Percentiles rank a stretch among this genome's conserved stretches.
phyloP scores from a whole-genome alignment of 64 coral and sea anemone genomes.

The Catalaphyllia jardinei region DNA sequence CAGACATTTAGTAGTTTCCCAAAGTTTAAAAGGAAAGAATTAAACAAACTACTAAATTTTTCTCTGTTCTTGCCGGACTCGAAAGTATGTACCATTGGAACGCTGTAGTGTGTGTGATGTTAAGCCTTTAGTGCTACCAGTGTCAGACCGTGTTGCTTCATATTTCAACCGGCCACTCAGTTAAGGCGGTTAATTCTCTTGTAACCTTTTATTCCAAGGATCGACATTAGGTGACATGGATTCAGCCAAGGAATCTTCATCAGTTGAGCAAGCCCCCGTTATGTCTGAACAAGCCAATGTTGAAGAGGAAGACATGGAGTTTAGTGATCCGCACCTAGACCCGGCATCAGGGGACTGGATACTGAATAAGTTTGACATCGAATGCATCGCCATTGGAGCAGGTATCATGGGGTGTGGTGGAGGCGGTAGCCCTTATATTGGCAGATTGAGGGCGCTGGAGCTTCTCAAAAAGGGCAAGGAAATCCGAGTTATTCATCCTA shows the following conservation, averaged over 20 bases:
- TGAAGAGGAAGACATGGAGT: not conserved
- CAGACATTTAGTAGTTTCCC: no score
- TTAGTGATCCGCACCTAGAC: conserved; percentile 72
- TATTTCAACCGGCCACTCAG: no score
- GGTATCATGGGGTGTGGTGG: conserved; percentile 96
- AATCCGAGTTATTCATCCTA: conserved; percentile 84
- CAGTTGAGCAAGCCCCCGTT: not conserved
- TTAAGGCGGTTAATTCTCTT: not conserved
- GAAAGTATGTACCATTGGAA: no score
- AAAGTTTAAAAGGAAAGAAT: no score
- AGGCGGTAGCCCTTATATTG: conserved; percentile 78
- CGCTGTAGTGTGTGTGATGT: no score
- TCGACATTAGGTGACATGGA: no score
- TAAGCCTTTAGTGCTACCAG: no score
- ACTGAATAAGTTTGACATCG: conserved; percentile 82
- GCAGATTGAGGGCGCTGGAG: conserved; percentile 51
- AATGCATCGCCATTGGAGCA: conserved; percentile 85
- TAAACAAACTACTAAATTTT: no score
- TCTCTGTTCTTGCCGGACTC: no score
- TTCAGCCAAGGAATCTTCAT: not conserved
- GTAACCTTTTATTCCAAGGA: not conserved
- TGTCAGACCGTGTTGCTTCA: no score
- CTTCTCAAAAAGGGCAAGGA: conserved; percentile 51
- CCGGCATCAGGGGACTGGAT: conserved; percentile 64
- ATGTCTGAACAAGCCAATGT: not conserved